phyloP scores from a whole-genome alignment of 2,888 invertebrate species.

The Melolontha melolontha region DNA sequence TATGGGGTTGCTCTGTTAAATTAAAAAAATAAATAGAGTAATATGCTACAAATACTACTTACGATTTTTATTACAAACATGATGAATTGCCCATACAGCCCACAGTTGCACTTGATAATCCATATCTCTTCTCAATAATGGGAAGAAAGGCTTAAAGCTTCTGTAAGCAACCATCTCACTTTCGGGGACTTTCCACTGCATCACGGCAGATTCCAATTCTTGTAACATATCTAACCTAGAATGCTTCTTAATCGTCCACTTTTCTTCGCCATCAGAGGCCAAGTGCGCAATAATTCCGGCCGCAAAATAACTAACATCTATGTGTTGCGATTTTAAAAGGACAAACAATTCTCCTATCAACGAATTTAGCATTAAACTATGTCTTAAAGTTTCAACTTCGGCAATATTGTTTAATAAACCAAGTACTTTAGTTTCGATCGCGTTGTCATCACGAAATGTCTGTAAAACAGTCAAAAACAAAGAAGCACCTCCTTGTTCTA shows the following conservation, averaged over 20 bases:
- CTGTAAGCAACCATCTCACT: constrained; percentile 82
- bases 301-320: constrained; percentile 79
- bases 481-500: constrained; percentile 75
- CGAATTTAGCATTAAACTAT: constrained; percentile 56
- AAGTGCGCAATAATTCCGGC: constrained; percentile 80
- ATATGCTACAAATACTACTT: constrained; percentile 61
- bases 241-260: constrained; percentile 65
- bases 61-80: constrained; percentile 81
- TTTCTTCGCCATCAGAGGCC: constrained; percentile 70
- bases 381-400: constrained; percentile 71
- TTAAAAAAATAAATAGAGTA: no score
- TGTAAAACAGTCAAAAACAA: constrained; percentile 76
- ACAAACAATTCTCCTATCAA: constrained; percentile 54
- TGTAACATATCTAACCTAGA: constrained; percentile 63
- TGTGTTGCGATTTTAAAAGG: constrained; percentile 69
- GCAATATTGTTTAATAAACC: constrained; percentile 82
- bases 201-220: constrained; percentile 71
- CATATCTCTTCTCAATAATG: constrained; percentile 70
- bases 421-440: constrained; percentile 81
- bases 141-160: constrained; percentile 79
- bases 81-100: constrained; percentile 85
- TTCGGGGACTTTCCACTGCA: constrained; percentile 76
- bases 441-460: constrained; percentile 72
- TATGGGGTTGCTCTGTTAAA: no score
- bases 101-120: constrained; percentile 78